Conservation (phyloP, 2,888 invertebrate genomes). For the Eupeodes latifasciatus region DNA sequence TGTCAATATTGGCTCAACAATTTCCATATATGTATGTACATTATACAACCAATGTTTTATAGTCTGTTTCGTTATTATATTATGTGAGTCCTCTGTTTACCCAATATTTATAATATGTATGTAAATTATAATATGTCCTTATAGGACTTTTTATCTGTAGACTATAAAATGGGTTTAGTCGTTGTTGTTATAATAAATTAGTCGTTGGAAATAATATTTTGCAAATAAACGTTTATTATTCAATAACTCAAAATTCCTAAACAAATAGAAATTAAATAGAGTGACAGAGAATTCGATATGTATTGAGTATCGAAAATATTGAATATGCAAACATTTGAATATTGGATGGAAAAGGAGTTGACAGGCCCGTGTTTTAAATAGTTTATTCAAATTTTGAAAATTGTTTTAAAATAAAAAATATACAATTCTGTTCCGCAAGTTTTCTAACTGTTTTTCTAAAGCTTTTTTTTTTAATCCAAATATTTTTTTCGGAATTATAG, state of each 20-base stretch:
- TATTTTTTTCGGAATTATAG: too few species aligned
- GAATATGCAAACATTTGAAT: background rate
- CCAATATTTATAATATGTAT: background rate
- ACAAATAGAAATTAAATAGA: conserved; percentile 61
- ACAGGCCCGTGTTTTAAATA: background rate
- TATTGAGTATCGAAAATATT: background rate
- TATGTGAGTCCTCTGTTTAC: background rate
- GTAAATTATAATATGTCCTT: too few species aligned
- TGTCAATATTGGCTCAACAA: conserved; percentile 70
- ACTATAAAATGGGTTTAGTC: background rate
- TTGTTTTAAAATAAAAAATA: too few species aligned
- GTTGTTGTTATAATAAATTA: background rate
- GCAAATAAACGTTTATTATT: conserved; percentile 24
- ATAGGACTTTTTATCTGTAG: background rate
- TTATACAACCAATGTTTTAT: conserved; percentile 40
- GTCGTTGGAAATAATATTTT: conserved; percentile 11
- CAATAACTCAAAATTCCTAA: conserved; percentile 51
- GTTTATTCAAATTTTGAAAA: too few species aligned
- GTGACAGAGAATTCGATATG: conserved; percentile 25
- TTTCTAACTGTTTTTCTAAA: too few species aligned
- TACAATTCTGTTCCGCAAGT: too few species aligned
- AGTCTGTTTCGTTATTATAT: background rate
- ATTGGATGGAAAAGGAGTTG: too few species aligned
- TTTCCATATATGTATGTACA: conserved; percentile 47
- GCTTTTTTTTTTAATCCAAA: too few species aligned